Percentiles rank a stretch among this genome's conserved stretches.
Evolutionary conservation across 2,113 vertebrate species (phyloP).

Genomic region (Platysteira castanea): DNA sequence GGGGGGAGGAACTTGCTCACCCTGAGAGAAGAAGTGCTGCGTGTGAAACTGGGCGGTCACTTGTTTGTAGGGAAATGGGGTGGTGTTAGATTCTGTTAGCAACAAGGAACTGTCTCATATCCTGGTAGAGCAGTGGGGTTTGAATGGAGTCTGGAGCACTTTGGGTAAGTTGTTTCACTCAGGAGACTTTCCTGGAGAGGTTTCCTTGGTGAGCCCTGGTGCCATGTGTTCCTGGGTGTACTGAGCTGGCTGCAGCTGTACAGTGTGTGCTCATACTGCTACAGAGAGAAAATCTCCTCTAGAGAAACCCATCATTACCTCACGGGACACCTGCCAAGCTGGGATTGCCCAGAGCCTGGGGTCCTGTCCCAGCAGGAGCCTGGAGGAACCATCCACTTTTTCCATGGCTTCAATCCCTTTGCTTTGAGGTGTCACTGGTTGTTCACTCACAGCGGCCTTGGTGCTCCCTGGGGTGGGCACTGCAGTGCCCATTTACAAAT

Average conservation of each 20-base stretch:
- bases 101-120: not conserved
- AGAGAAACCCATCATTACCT: not conserved
- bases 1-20: not conserved
- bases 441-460: not conserved
- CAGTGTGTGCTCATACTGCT: not conserved
- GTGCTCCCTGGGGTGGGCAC: not conserved
- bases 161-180: not conserved
- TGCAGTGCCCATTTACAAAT: not conserved
- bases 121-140: not conserved
- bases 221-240: not conserved
- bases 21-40: not conserved
- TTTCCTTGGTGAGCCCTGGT: not conserved
- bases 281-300: not conserved
- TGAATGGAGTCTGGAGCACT: not conserved
- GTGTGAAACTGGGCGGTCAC: rapidly evolving
- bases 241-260: not conserved
- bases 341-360: not conserved
- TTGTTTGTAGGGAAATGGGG: not conserved
- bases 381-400: not conserved
- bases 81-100: not conserved
- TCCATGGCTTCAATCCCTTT: not conserved
- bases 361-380: not conserved
- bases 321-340: not conserved
- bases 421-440: not conserved
- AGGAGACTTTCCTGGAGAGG: not conserved